These are phyloP conservation scores for Oreochromis aureus DNA, from an alignment of 2,113 vertebrate genomes.

Conservation along the genomic window DNA sequence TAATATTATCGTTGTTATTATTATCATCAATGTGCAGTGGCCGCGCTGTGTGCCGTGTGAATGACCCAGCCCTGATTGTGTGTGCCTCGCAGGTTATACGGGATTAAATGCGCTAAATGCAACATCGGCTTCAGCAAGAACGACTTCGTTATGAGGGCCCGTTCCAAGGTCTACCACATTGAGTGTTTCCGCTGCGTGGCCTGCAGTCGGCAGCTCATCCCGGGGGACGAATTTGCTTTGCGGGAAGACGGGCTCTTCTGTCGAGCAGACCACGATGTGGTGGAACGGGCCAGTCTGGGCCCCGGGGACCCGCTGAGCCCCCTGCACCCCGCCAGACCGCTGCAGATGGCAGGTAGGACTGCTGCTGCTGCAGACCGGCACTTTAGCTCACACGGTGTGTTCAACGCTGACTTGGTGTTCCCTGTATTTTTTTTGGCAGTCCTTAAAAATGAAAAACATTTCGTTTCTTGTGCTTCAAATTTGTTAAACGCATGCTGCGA, in stretches of 20 bases:
- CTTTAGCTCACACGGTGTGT: neutral
- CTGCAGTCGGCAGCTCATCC: slow-evolving; percentile 97
- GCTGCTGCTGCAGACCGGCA: neutral
- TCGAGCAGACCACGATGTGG: slow-evolving; percentile 93
- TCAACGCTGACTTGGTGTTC: neutral
- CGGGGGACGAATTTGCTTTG: slow-evolving; percentile 94
- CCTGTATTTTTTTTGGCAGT: neutral
- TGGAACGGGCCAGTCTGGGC: slow-evolving; percentile 88
- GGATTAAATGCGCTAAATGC: slow-evolving; percentile 98
- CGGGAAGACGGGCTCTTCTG: slow-evolving; percentile 96
- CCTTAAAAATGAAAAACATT: neutral
- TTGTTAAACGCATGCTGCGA: neutral
- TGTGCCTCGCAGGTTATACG: slow-evolving; percentile 82
- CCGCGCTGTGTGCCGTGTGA: neutral
- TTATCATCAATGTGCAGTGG: neutral
- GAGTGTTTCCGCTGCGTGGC: slow-evolving; percentile 98
- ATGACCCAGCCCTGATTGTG: neutral
- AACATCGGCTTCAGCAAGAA: slow-evolving; percentile 99
- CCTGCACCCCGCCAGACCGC: slow-evolving; percentile 85
- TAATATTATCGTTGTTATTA: rapidly evolving
- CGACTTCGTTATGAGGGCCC: slow-evolving; percentile 97
- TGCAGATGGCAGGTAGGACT: slow-evolving; percentile 96
- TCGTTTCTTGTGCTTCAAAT: neutral
- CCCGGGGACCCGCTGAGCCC: slow-evolving; percentile 89
- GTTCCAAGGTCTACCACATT: slow-evolving; percentile 97